These are phyloP conservation scores for Drosophila demipolita DNA, from an alignment of 2,888 invertebrate species.

Conservation along the genomic window DNA sequence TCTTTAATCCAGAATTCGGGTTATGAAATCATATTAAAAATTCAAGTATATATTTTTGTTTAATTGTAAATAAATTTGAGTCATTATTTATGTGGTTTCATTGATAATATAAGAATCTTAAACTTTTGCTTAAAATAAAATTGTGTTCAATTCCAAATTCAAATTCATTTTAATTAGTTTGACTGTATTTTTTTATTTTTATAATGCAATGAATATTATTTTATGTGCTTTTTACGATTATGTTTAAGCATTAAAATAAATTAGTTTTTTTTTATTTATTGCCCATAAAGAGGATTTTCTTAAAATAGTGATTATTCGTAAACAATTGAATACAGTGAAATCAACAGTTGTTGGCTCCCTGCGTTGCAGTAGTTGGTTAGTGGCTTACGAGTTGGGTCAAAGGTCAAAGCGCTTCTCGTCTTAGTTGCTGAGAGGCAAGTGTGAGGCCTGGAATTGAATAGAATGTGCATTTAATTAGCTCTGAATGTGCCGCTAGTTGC, in stretches of 20 bases:
- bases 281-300: not conserved
- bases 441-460: constrained; percentile 56
- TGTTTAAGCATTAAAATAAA: not conserved
- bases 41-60: not conserved
- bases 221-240: not conserved
- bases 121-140: not conserved
- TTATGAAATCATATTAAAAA: not conserved
- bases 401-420: constrained; percentile 56
- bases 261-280: not conserved
- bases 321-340: not conserved
- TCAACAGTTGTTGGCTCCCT: not conserved
- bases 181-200: not conserved
- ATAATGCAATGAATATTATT: not conserved
- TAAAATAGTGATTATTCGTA: not conserved
- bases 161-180: not conserved
- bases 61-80: not conserved
- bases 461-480: constrained; percentile 66
- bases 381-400: constrained; percentile 4
- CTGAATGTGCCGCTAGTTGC: constrained; percentile 69
- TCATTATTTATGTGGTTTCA: not conserved
- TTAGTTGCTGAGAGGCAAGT: constrained; percentile 41
- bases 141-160: not conserved
- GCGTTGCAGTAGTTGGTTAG: not conserved
- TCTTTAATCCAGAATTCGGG: not conserved
- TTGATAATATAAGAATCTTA: not conserved